Base-by-base conservation (phyloP, 2,888 invertebrate species). In the Gymnocheta viridis region DNA sequence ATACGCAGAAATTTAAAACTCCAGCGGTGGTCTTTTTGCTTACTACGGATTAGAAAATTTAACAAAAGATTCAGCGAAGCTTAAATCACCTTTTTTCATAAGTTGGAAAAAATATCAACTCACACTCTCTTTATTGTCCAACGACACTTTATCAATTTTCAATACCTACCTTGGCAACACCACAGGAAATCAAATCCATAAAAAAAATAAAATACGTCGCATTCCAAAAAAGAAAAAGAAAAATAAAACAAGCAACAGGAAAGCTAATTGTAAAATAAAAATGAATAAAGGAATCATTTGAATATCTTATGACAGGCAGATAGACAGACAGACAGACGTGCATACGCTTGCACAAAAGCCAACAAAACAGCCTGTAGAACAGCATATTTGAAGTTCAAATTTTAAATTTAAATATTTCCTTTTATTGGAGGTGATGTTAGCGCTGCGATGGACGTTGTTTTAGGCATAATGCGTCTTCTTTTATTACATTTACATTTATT, bases 11-110 rank as follows among this genome's bases (percentile, higher is more conserved):
- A 66, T 73, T 62, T 82, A 78, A 83, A 82, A 82, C 85, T 74
- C 86, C 82, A 78, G 19, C 73, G 85, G 86, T 86, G 86, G 85
- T 85, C 85, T 80, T 35, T n/a, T 82, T 80, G n/a, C 60, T 76
- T 44, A 76, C 27, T 64, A 14, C 19, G 56, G 81, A 81, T 84
- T 78, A 74, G 41, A 51, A 78, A 69, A 9, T 49, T 22, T n/a
- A 51, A 81, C 73, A 84, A 84, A 58, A 62, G 84, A 84, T 54
- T 84, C 84, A 81, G 22, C 80, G 84, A 84, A 81, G 80, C 77
- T 81, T 77, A 81, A 81, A 81, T 84, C 84, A 78, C 77, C 84
- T 84, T 56, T 62, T 69, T 7, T 41, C n/a, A 62, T n/a, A 7
- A 76, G 12, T 67, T 27, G 7, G 27, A 76, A 70, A 22, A 72